Evolutionary conservation across 2,888 invertebrate species (phyloP).

Genomic region (Phengaris alcon): DNA sequence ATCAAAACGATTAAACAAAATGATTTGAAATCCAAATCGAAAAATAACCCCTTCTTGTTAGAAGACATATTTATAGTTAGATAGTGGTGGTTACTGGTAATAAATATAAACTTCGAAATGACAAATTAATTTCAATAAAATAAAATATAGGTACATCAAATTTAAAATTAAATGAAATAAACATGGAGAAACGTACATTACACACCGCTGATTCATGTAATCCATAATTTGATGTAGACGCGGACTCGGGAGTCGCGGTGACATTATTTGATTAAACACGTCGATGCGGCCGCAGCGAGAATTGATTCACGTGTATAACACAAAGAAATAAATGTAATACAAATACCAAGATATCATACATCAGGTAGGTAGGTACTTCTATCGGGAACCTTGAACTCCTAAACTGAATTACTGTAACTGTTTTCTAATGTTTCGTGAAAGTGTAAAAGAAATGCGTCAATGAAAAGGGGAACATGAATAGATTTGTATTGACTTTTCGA

Average conservation of each 20-base stretch:
- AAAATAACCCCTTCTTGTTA: no score
- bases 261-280: constrained; percentile 34
- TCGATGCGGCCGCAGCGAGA: constrained; percentile 27
- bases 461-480: no score
- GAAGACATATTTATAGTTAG: no score
- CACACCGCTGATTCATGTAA: constrained; percentile 23
- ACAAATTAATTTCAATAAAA: background rate
- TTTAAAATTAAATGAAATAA: background rate
- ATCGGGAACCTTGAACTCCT: no score
- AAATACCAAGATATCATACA: background rate
- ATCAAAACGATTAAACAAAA: no score
- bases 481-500: no score
- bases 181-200: background rate
- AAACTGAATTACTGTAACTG: no score
- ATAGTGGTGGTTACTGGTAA: no score
- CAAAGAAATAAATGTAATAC: background rate
- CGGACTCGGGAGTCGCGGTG: constrained; percentile 17
- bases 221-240: constrained; percentile 32
- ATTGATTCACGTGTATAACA: constrained; percentile 7
- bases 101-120: background rate
- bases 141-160: background rate
- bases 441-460: no score
- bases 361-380: no score
- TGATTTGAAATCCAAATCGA: no score
- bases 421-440: no score